A percentile compares a stretch with the other conserved stretches of the same genome.
Conservation (phyloP, 2,113 vertebrate genomes). For the Heliornis fulica region DNA sequence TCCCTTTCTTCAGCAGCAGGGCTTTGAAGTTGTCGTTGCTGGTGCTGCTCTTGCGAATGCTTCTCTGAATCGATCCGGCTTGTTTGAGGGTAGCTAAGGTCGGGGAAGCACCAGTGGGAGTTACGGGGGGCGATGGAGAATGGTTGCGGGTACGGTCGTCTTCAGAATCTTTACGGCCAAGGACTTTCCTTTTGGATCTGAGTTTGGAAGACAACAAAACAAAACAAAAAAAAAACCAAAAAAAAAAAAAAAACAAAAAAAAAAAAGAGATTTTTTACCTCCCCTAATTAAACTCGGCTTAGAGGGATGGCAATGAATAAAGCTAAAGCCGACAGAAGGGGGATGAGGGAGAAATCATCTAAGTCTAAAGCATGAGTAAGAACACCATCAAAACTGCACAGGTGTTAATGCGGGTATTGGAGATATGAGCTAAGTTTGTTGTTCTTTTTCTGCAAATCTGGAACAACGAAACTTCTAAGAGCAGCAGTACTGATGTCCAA, state of each 20-base stretch:
- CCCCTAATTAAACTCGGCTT: not conserved
- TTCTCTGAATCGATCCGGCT: conserved; percentile 88
- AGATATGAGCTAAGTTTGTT: not conserved
- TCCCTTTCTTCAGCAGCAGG: conserved; percentile 95
- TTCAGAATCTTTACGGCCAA: conserved; percentile 93
- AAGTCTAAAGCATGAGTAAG: not conserved
- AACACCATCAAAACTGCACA: conserved; percentile 25
- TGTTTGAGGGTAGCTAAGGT: conserved; percentile 77
- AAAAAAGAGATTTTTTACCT: not conserved
- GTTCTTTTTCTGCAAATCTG: conserved; percentile 14
- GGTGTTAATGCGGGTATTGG: not conserved
- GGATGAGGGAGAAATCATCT: not conserved
- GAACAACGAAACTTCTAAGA: not conserved
- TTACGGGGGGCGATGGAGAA: conserved; percentile 86
- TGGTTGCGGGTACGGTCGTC: conserved; percentile 83
- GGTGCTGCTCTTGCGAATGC: conserved; percentile 89
- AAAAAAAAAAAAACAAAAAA: not conserved
- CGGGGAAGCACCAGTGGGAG: conserved; percentile 81
- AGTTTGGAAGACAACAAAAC: conserved; percentile 7
- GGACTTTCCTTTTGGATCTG: conserved; percentile 96
- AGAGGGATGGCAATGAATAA: conserved; percentile 2
- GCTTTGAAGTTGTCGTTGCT: conserved; percentile 98
- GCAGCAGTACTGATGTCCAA: not conserved
- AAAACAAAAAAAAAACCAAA: no score
- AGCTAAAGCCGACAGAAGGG: not conserved